These are phyloP conservation scores for Aphaenogaster rudis DNA, from an alignment of 1,140 invertebrate genomes.

Conservation along the genomic window DNA sequence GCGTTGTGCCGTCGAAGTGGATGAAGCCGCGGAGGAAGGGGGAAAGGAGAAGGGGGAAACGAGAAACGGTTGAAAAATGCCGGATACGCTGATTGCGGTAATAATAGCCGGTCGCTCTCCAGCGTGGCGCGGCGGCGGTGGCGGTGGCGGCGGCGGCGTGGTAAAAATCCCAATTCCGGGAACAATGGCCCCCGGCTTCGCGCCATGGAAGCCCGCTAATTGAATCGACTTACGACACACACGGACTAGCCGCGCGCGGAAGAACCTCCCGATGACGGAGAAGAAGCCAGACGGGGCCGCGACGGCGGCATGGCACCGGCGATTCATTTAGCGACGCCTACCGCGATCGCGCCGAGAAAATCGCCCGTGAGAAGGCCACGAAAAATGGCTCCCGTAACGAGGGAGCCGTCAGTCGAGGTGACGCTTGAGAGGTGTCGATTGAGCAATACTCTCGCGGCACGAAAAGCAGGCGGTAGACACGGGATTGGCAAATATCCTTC, in stretches of 20 bases:
- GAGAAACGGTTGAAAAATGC: constrained; percentile 82
- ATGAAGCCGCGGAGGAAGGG: constrained; percentile 2
- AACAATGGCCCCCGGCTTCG: constrained; percentile 83
- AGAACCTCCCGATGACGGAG: constrained; percentile 48
- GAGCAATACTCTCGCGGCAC: constrained; percentile 33
- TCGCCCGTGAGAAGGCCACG: constrained; percentile 36
- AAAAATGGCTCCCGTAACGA: constrained; percentile 35
- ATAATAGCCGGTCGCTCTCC: constrained; percentile 74
- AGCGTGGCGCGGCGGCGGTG: constrained; percentile 55
- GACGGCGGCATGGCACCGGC: background rate
- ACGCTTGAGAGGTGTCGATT: constrained; percentile 28
- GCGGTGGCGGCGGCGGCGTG: constrained; percentile 72
- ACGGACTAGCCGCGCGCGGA: constrained; percentile 11
- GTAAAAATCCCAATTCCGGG: constrained; percentile 84
- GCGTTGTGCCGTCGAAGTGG: constrained; percentile 1
- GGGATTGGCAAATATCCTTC: constrained; percentile 51
- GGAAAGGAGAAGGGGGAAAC: constrained; percentile 4
- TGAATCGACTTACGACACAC: constrained; percentile 83
- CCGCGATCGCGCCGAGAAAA: constrained; percentile 40
- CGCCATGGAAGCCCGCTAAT: constrained; percentile 83
- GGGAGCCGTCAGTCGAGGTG: background rate
- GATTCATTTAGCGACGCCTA: constrained; percentile 35
- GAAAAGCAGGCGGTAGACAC: constrained; percentile 4
- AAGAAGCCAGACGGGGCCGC: constrained; percentile 56
- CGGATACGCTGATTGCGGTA: constrained; percentile 83